Conservation (phyloP, 2,113 vertebrate species). For the Colius striatus region DNA sequence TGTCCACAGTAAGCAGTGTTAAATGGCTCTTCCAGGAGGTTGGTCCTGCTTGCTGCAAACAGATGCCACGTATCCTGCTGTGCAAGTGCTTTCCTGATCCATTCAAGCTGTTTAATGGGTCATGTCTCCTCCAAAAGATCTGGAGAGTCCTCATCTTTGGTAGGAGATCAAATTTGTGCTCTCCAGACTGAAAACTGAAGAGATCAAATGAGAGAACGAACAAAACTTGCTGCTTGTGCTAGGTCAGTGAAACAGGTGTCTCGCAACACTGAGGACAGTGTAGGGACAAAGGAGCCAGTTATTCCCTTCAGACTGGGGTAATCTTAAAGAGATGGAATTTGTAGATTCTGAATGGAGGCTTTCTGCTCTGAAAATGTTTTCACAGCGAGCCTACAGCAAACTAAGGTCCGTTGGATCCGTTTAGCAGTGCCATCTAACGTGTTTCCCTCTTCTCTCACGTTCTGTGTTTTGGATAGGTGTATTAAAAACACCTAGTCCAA, state of each 20-base stretch:
- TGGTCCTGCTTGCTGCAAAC: background rate
- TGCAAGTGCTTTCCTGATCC: background rate
- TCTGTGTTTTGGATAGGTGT: constrained; percentile 64
- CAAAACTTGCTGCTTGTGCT: background rate
- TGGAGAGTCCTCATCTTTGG: background rate
- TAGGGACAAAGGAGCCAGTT: background rate
- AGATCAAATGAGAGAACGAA: background rate
- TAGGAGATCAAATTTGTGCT: background rate
- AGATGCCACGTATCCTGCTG: background rate
- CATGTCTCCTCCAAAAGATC: background rate
- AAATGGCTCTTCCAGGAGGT: background rate
- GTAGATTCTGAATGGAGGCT: background rate
- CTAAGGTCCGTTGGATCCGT: background rate
- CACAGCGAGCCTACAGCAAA: background rate
- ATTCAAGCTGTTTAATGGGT: background rate
- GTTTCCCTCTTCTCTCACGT: constrained; percentile 29
- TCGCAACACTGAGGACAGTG: background rate
- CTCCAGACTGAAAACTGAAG: background rate
- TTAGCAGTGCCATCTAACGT: constrained; percentile 43
- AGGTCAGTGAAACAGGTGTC: background rate
- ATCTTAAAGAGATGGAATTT: background rate
- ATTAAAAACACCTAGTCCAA: constrained; percentile 83
- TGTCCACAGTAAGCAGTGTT: background rate
- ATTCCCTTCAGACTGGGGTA: background rate
- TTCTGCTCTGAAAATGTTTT: constrained; percentile 22